Base-by-base conservation (phyloP, 1,140 invertebrate genomes). In the Bombyx mandarina region DNA sequence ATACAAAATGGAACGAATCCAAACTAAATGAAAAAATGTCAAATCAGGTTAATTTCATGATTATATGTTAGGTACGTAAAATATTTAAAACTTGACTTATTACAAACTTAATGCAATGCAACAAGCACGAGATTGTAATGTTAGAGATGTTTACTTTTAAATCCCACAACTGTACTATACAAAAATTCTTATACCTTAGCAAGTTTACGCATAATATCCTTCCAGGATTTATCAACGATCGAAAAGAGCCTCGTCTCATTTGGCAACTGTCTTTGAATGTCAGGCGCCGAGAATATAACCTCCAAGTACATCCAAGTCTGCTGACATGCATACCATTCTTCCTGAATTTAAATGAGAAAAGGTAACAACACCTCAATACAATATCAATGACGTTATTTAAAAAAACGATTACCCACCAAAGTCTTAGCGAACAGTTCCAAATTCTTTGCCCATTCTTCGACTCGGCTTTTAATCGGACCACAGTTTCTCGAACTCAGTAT, bases 221-320 rank as follows among this genome's bases (percentile, higher is more conserved):
- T 96, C 90, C 94, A 97, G 1, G 93, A 93, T 75, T 95, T 95
- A 75, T 97, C 95, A 0, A 97, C 95, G 60, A 92, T 88, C 26
- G 92, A 88, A 75, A 97, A 97, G 69, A 96, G 90, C 73, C 94
- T 94, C 0, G 95, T 92, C 79, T 97, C 96, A 50, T 92, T 91
- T 0, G 96, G 95, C 50, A 97, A 74, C 76, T 97, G 95, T 26
- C 95, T 88, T 71, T 96, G 95, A 63, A 97, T 97, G 70, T 96
- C 95, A 1, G 95, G 94, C 1, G 95, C 94, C n/a, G 92, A 92
- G 77, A 97, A 97, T 68, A 97, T 96, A 6, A 95, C 93, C 76
- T 97, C 94, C 50, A 97, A 82, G 69, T 97, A 96, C 4, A 96
- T 88, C 95, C 95, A 97, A 49, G 93, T 94, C 66, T 93, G 92